Evolutionary conservation across 2,113 vertebrate species (phyloP).

Genomic region (Smithornis capensis): DNA sequence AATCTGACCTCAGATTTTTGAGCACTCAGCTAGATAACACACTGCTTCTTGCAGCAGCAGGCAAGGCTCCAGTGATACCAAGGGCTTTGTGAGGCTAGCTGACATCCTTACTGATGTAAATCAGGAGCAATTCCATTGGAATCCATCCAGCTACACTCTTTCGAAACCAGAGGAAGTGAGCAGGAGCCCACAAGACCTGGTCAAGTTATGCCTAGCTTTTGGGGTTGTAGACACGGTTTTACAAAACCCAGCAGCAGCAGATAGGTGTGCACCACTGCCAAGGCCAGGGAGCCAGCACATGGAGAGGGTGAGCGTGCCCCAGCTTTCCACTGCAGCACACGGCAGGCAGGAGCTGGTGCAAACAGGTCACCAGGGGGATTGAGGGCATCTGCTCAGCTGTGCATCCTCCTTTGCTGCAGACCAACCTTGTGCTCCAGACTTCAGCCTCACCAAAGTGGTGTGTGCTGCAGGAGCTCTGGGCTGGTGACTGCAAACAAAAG

Average conservation of each 20-base stretch:
- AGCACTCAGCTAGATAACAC: background rate
- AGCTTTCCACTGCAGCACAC: accelerated
- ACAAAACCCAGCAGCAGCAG: background rate
- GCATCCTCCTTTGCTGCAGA: background rate
- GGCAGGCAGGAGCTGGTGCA: accelerated
- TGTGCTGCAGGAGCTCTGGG: background rate
- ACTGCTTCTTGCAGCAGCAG: constrained; percentile 46
- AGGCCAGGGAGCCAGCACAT: accelerated
- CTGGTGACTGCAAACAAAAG: background rate
- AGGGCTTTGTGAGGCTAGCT: constrained; percentile 39
- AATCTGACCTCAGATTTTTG: constrained; percentile 40
- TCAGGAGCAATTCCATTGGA: constrained; percentile 35
- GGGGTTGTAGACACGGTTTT: background rate
- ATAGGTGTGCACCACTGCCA: background rate
- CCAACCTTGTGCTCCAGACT: accelerated
- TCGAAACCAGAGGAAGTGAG: background rate
- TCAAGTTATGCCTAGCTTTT: background rate
- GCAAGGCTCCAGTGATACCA: constrained; percentile 37
- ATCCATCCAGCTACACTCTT: background rate
- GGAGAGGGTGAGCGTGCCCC: accelerated
- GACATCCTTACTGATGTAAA: constrained; percentile 34
- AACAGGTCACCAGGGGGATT: accelerated
- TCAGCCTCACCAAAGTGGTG: accelerated
- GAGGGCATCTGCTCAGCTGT: accelerated
- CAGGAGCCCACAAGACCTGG: background rate